Evolutionary conservation across 2,888 invertebrate genomes (phyloP).

Genomic region (Ectemnius continuus): DNA sequence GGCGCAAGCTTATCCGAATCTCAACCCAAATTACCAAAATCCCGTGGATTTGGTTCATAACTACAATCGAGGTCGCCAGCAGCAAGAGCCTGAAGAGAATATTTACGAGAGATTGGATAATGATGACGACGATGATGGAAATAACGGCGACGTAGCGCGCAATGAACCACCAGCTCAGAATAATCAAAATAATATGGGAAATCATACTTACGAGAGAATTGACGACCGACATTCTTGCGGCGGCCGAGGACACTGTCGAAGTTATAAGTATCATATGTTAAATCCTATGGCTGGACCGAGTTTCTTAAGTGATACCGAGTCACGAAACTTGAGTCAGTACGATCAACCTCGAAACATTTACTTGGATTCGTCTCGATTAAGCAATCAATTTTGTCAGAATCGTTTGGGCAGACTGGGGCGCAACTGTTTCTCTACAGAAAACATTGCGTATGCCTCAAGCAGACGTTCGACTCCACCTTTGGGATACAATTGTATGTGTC

Average conservation of each 20-base stretch:
- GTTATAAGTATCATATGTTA: constrained; percentile 56
- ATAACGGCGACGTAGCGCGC: constrained; percentile 62
- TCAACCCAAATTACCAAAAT: constrained; percentile 73
- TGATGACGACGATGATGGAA: constrained; percentile 76
- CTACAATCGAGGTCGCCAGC: constrained; percentile 71
- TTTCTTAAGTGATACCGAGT: constrained; percentile 62
- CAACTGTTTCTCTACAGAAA: constrained; percentile 75
- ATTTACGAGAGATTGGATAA: constrained; percentile 76
- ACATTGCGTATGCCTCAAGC: constrained; percentile 69
- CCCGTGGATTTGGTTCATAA: constrained; percentile 67
- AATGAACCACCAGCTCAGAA: constrained; percentile 59
- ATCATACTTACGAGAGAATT: constrained; percentile 73
- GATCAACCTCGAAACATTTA: constrained; percentile 66
- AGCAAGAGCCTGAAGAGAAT: constrained; percentile 75
- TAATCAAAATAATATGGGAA: constrained; percentile 57
- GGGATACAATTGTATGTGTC: constrained; percentile 69
- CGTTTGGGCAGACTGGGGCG: constrained; percentile 68
- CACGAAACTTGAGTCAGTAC: constrained; percentile 59
- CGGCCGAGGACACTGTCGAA: constrained; percentile 47
- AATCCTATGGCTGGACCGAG: constrained; percentile 59
- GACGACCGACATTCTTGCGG: constrained; percentile 66
- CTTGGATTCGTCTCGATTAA: constrained; percentile 61
- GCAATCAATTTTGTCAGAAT: constrained; percentile 66
- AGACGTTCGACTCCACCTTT: constrained; percentile 66
- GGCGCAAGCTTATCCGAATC: constrained; percentile 59